phyloP scores from a whole-genome alignment of 2,888 invertebrate genomes.

The Melanostoma mellinum region DNA sequence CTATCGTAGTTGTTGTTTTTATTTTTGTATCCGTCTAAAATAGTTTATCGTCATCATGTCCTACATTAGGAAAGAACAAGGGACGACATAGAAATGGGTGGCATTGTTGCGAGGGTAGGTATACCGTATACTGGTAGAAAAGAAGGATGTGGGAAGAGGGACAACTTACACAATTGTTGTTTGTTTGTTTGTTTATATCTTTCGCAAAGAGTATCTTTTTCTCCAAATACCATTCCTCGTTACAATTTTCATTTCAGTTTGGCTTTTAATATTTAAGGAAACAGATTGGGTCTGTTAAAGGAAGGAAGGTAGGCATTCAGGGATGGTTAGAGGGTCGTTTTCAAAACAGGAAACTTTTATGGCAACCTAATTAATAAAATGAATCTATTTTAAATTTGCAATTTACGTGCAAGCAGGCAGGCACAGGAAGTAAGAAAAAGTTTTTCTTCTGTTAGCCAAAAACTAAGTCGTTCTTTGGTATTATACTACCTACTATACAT shows the following conservation, averaged over 20 bases:
- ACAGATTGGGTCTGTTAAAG: slow-evolving; percentile 64
- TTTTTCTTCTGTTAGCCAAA: slow-evolving; percentile 63
- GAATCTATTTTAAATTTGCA: slow-evolving; percentile 76
- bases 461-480: slow-evolving; percentile 56
- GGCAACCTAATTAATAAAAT: slow-evolving; percentile 80
- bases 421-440: slow-evolving; percentile 51
- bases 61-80: slow-evolving; percentile 64
- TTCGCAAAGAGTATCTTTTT: slow-evolving; percentile 41
- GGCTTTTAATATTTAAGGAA: slow-evolving; percentile 72
- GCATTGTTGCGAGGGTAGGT: slow-evolving; percentile 6
- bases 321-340: slow-evolving; percentile 45
- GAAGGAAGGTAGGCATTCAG: slow-evolving; percentile 13
- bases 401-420: slow-evolving; percentile 75
- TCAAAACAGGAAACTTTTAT: slow-evolving; percentile 76
- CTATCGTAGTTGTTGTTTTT: slow-evolving; percentile 52
- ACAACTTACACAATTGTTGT: slow-evolving; percentile 54
- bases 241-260: slow-evolving; percentile 70
- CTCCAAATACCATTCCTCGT: slow-evolving; percentile 13
- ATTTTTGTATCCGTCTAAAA: slow-evolving; percentile 73
- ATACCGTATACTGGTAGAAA: slow-evolving; percentile 47
- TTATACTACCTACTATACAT: not conserved
- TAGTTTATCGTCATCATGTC: slow-evolving; percentile 75
- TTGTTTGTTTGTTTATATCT: slow-evolving; percentile 57
- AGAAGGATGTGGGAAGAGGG: not conserved
- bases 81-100: slow-evolving; percentile 42